These are phyloP conservation scores for Bembecia ichneumoniformis DNA, from an alignment of 2,888 invertebrate genomes.

Conservation along the genomic window DNA sequence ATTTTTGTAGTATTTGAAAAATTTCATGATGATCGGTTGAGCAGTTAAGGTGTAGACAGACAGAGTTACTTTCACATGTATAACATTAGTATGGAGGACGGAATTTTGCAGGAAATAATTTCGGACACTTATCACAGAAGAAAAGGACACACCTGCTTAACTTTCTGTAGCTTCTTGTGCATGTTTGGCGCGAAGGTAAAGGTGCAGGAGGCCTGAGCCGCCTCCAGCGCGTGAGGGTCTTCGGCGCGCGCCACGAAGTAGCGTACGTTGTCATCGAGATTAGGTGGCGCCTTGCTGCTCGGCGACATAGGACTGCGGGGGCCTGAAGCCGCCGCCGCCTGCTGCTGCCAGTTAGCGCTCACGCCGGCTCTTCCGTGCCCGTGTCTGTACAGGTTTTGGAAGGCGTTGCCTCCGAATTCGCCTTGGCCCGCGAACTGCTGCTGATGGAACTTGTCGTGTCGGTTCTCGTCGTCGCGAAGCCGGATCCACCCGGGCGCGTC, in stretches of 20 bases:
- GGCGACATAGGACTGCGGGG: slow-evolving; percentile 52
- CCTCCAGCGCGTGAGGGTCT: slow-evolving; percentile 68
- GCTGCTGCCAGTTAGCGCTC: slow-evolving; percentile 26
- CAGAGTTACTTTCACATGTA: too few species aligned
- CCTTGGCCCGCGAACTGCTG: slow-evolving; percentile 23
- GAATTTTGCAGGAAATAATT: too few species aligned
- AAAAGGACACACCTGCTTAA: slow-evolving; percentile 68
- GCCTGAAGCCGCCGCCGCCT: slow-evolving; percentile 35
- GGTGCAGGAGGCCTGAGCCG: slow-evolving; percentile 63
- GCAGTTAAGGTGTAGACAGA: too few species aligned
- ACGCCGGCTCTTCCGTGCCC: slow-evolving; percentile 30
- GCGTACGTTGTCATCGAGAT: slow-evolving; percentile 21
- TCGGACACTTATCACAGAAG: too few species aligned
- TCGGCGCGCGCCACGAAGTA: slow-evolving; percentile 77
- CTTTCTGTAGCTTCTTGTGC: slow-evolving; percentile 73
- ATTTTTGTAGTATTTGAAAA: too few species aligned
- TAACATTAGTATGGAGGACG: too few species aligned
- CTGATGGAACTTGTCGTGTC: slow-evolving; percentile 32
- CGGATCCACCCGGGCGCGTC: slow-evolving; percentile 66
- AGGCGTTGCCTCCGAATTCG: slow-evolving; percentile 32
- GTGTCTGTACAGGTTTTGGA: slow-evolving; percentile 32
- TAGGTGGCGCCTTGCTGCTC: slow-evolving; percentile 31
- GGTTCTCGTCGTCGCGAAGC: slow-evolving; percentile 30
- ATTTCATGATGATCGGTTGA: too few species aligned
- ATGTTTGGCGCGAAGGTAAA: slow-evolving; percentile 76